A percentile compares a stretch with the other conserved stretches of the same genome.
Conservation (phyloP, 2,797 vertebrate species). For the Eleutherodactylus coqui region DNA sequence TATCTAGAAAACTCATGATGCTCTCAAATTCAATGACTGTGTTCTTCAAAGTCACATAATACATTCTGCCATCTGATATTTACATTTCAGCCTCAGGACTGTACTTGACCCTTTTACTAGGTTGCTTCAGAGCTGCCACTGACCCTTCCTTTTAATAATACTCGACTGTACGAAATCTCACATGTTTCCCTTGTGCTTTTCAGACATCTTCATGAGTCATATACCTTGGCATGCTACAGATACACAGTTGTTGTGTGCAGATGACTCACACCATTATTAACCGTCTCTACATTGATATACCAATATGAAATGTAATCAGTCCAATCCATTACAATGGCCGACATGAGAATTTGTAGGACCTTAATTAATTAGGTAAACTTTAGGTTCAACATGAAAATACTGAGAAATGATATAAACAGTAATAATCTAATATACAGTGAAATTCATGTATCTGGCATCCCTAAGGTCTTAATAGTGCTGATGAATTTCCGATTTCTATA, state of each 20-base stretch:
- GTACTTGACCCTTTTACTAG: conserved; percentile 32
- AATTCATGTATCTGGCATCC: too few relatives aligned
- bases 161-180: conserved; percentile 10
- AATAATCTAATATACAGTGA: too few relatives aligned
- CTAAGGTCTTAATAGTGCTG: too few relatives aligned
- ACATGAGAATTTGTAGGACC: background rate
- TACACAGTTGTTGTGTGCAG: background rate
- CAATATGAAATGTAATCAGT: background rate
- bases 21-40: background rate
- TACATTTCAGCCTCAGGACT: conserved; percentile 39
- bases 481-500: too few relatives aligned
- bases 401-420: too few relatives aligned
- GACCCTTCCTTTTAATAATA: conserved; percentile 31
- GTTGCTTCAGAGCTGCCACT: conserved; percentile 1
- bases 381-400: background rate
- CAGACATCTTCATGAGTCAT: conserved; percentile 16
- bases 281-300: background rate
- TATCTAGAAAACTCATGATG: conserved; percentile 6
- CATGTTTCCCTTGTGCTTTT: conserved; percentile 45
- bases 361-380: background rate
- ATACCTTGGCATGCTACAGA: background rate
- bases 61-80: conserved; percentile 46
- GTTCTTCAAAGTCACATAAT: conserved; percentile 35
- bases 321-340: background rate
- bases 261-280: background rate